Evolutionary conservation across 2,113 vertebrate species (phyloP).

Genomic region (Labeo rohita): DNA sequence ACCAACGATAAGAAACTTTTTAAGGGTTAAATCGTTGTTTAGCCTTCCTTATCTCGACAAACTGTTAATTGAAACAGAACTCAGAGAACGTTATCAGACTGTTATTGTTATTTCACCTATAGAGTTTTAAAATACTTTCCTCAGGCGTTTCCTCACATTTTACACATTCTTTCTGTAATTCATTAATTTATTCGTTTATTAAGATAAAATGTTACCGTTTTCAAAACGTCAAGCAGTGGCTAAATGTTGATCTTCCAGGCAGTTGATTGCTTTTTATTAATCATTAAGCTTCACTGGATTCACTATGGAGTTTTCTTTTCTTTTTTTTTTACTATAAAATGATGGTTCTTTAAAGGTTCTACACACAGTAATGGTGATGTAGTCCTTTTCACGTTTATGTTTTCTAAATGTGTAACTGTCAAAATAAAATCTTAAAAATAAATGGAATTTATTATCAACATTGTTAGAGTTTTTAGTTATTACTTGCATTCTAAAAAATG

Average conservation of each 20-base stretch:
- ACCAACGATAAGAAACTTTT: not conserved
- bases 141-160: not conserved
- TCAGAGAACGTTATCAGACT: not conserved
- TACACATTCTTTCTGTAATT: not conserved
- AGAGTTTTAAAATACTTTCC: not conserved
- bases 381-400: not conserved
- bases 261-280: not conserved
- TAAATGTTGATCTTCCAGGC: not conserved
- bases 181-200: not conserved
- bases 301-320: not conserved
- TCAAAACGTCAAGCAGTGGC: not conserved
- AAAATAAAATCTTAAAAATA: not conserved
- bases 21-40: not conserved
- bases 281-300: constrained; percentile 1
- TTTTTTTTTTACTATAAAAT: too few relatives aligned
- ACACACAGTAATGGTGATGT: not conserved
- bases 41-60: not conserved
- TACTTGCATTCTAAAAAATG: not conserved
- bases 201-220: not conserved
- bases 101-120: not conserved
- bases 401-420: not conserved
- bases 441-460: not conserved
- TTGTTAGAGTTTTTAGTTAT: not conserved
- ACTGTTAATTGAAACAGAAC: not conserved
- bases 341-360: not conserved